Base-by-base conservation (phyloP, 1,140 invertebrate genomes). In the Teleogryllus occipitalis region DNA sequence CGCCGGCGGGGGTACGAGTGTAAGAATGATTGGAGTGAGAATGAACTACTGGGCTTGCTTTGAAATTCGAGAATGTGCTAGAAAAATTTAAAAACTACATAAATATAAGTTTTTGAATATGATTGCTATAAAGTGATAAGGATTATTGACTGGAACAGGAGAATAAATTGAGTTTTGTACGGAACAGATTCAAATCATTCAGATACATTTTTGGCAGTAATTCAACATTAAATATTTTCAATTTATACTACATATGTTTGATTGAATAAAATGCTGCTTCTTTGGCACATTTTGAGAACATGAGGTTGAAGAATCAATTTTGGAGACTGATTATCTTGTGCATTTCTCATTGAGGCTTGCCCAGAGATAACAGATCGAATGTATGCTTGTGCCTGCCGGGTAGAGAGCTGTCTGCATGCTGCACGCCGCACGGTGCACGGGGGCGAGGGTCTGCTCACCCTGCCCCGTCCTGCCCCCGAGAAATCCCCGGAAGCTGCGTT, bases 1-100 rank as follows among this genome's bases (percentile, higher is more conserved):
- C 73, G 83, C 79, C 84, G 86, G 86, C 85, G 83, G 87, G 87
- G 86, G 91, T 95, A 65, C 7, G 54, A 10, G 54, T 65, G 54
- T 10, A 14, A 65, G 18, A 14, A 65, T 3, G 18, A 18, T 65
- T 65, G 54, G 10, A 14, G 54, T 65, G 54, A 14, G 54, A 18
- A 65, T 65, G 54, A 14, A 18, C 54, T 39, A 39, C 54, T 65
- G 54, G 54, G 54, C 54, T 7, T 65, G 10, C 10, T 65, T 65
- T 65, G 18, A 65, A 65, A 65, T 65, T 65, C 54, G 54, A 14
- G 10, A 10, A 65, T 65, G 54, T 65, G 10, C 27, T 7, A 65
- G 54, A 65, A 65, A 3, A 7, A 65, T 65, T 65, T 10, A 3
- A 10, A 10, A 65, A 65, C 10, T 10, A 14, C 18, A 65, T 65